A percentile compares a stretch with the other conserved stretches of the same genome.
Evolutionary conservation across 1,140 invertebrate genomes (phyloP).

Genomic region (Zeugodacus cucurbitae): DNA sequence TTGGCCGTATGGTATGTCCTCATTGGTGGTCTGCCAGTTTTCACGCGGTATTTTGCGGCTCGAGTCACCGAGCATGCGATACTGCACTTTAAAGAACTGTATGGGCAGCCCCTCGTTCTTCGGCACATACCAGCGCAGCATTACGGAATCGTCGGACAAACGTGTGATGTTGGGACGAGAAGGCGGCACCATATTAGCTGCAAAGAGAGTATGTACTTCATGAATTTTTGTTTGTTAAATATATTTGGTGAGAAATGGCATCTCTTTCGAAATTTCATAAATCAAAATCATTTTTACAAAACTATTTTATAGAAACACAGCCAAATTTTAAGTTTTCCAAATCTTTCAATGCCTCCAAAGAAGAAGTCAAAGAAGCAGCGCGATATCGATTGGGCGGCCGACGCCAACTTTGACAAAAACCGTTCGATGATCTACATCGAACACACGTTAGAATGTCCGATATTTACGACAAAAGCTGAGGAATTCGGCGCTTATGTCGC

Average conservation of each 20-base stretch:
- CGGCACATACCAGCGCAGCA: conserved; percentile 89
- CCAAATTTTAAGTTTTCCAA: background rate
- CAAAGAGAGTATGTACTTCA: conserved; percentile 48
- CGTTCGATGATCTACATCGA: conserved; percentile 59
- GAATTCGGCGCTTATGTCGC: conserved; percentile 51
- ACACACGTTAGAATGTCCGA: conserved; percentile 59
- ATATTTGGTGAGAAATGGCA: background rate
- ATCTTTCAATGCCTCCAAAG: background rate
- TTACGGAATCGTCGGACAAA: conserved; percentile 88
- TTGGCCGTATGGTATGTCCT: conserved; percentile 75
- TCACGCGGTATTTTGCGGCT: conserved; percentile 61
- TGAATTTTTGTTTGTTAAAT: background rate
- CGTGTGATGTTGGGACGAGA: conserved; percentile 85
- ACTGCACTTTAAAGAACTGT: conserved; percentile 83
- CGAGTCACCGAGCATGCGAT: conserved; percentile 60
- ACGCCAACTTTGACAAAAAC: conserved; percentile 56
- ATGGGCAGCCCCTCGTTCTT: conserved; percentile 84
- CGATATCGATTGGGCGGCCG: conserved; percentile 55
- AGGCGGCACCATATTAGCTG: conserved; percentile 84
- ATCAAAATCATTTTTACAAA: background rate
- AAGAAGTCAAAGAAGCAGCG: conserved; percentile 49
- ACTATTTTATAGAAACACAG: background rate
- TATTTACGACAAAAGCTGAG: conserved; percentile 58
- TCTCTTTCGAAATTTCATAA: background rate
- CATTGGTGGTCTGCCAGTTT: conserved; percentile 84